A percentile compares a stretch with the other conserved stretches of the same genome.
These are phyloP conservation scores for Odontamblyopus rebecca DNA, from an alignment of 2,797 vertebrate species.

Conservation along the genomic window DNA sequence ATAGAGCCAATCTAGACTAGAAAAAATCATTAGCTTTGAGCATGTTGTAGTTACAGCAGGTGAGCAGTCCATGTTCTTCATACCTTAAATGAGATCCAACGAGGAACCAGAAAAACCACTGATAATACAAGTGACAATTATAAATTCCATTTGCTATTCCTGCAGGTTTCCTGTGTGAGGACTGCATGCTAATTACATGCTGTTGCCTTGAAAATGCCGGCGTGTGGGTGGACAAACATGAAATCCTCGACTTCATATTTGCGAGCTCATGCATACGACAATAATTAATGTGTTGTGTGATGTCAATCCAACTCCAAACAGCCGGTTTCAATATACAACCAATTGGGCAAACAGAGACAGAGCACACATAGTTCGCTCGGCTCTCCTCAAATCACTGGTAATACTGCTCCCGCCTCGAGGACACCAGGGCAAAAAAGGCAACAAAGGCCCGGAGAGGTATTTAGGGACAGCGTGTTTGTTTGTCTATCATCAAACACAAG, in stretches of 20 bases:
- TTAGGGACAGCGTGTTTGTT: conserved; percentile 11
- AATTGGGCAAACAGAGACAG: conserved; percentile 5
- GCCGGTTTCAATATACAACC: conserved; percentile 2
- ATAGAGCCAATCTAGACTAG: conserved; percentile 14
- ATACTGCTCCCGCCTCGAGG: conserved; percentile 5
- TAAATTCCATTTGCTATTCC: not conserved
- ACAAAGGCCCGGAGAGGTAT: not conserved
- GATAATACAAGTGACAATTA: conserved; percentile 8
- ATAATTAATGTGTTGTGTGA: conserved; percentile 10
- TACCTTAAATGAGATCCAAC: not conserved
- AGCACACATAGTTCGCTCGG: not conserved
- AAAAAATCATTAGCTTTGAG: not conserved
- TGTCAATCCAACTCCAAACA: conserved; percentile 2
- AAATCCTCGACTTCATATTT: conserved; percentile 8
- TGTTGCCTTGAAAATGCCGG: not conserved
- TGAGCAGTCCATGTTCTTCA: conserved; percentile 4
- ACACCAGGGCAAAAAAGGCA: conserved; percentile 4
- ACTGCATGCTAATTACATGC: conserved; percentile 15
- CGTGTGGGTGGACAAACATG: conserved; percentile 9
- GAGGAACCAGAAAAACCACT: conserved; percentile 8
- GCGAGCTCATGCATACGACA: conserved; percentile 11
- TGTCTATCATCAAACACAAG: conserved; percentile 13
- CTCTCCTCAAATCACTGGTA: conserved; percentile 8
- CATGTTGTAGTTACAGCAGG: conserved; percentile 5
- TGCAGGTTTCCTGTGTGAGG: conserved; percentile 1